Evolutionary conservation across 92 coral and sea anemone genomes (phyloP), one percentile per base, ranked within the genome.

Genomic region (Chrysogorgia sp.): DNA sequence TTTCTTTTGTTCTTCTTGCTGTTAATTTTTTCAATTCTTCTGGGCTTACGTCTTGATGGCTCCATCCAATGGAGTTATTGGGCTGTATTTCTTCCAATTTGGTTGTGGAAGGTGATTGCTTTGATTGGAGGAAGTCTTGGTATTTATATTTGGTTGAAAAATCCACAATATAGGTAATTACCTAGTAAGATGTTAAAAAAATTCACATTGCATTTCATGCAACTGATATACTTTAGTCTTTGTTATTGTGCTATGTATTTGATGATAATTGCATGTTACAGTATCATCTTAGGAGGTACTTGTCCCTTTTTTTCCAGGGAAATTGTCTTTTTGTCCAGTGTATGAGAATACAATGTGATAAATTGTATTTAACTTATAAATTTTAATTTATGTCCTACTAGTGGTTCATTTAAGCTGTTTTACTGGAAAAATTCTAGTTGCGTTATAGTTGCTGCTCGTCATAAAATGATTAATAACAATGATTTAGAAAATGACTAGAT

Each of bases 61-160:
- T 76, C 92, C 13, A 96, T 96, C 69, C 85, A 85, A 1, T 91
- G 99, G 97, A 91, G 91, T 70, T 91, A 81, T 83, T 96, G 97
- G 99, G 97, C 97, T n/a, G 92, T 96, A 22, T 94, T 94, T 49
- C 85, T 96, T 2, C 98, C 98, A 4, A 59, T 94, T n/a, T 94
- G 98, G 98, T 82, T 94, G 29, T 94, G 98, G 98, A 94, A 94
- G 83, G 19, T 94, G 33, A 80, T 84, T 77, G 92, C 90, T 0
- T 76, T 94, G 24, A 49, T 74, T 21, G 98, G 98, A 10, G 97
- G 97, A 22, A 75, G 76, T 24, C 85, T 88, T n/a, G 98, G 98
- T 10, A 86, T 94, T 66, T 94, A 87, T 40, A 77, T 91, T 28
- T 94, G 98, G 98, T 78, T 79, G 21, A 90, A 89, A n/a, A 89